Conservation (phyloP, 1,140 invertebrate species). For the Drepana arcuata region DNA sequence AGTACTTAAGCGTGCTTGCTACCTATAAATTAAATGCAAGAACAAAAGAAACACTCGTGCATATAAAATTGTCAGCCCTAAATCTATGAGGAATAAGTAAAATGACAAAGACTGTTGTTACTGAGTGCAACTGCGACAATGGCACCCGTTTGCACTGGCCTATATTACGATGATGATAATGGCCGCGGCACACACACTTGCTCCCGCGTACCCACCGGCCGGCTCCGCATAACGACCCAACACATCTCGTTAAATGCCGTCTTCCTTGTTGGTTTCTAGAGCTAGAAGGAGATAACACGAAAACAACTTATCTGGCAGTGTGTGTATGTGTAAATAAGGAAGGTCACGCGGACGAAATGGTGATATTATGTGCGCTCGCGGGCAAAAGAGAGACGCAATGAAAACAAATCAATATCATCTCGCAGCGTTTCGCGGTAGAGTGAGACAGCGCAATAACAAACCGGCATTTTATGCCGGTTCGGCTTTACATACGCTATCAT, state of each 20-base stretch:
- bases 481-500: no score
- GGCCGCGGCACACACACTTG: conserved; percentile 9
- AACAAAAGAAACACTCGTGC: no score
- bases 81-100: no score
- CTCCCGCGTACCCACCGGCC: conserved; percentile 14
- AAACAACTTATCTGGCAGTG: conserved; percentile 62
- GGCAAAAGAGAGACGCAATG: conserved; percentile 60
- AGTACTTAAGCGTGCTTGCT: no score
- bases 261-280: conserved; percentile 36
- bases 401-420: conserved; percentile 73
- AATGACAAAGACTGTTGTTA: no score
- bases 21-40: no score
- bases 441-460: conserved; percentile 63
- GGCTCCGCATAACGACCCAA: conserved; percentile 17
- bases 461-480: conserved; percentile 49
- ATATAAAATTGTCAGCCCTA: no score
- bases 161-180: conserved; percentile 7
- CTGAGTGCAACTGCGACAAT: no score
- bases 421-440: conserved; percentile 43
- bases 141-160: conserved; percentile 2
- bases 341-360: conserved; percentile 52
- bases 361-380: conserved; percentile 30
- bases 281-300: conserved; percentile 64
- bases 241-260: conserved; percentile 31
- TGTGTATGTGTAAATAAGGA: conserved; percentile 53